Evolutionary conservation across 2,888 invertebrate genomes (phyloP).

Genomic region (Megaustenia siamemsis): DNA sequence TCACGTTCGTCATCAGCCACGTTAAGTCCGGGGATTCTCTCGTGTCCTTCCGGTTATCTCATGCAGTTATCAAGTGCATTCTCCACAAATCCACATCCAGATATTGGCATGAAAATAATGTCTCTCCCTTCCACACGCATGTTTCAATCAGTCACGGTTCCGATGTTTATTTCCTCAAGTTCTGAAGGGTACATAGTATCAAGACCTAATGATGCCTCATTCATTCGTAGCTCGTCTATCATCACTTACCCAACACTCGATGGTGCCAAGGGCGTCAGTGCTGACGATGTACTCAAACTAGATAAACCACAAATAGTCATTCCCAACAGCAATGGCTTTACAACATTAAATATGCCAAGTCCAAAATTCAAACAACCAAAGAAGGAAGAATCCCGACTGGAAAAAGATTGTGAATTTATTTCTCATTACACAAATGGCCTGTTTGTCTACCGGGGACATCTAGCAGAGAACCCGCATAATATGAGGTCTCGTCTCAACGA

Average conservation of each 20-base stretch:
- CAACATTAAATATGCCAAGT: constrained; percentile 30
- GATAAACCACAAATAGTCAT: constrained; percentile 27
- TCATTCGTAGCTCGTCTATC: constrained; percentile 50
- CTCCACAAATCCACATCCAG: constrained; percentile 54
- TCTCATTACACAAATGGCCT: constrained; percentile 71
- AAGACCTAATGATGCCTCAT: neutral
- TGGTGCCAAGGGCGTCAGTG: constrained; percentile 49
- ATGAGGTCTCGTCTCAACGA: constrained; percentile 40
- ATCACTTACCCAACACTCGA: constrained; percentile 55
- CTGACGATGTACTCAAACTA: constrained; percentile 43
- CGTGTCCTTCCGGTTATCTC: constrained; percentile 51
- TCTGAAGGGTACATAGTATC: constrained; percentile 47
- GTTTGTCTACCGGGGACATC: constrained; percentile 70
- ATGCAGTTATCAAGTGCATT: constrained; percentile 61
- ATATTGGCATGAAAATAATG: constrained; percentile 61
- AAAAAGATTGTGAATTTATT: constrained; percentile 66
- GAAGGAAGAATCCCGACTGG: constrained; percentile 53
- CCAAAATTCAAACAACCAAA: constrained; percentile 55
- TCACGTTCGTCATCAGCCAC: constrained; percentile 6
- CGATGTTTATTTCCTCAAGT: constrained; percentile 57
- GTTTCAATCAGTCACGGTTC: constrained; percentile 54
- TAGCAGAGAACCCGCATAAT: constrained; percentile 59
- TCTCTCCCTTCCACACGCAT: constrained; percentile 57
- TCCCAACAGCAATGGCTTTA: neutral
- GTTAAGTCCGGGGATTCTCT: constrained; percentile 43